Conservation (phyloP, 2,797 vertebrate genomes). For the Sandelia bainsii region DNA sequence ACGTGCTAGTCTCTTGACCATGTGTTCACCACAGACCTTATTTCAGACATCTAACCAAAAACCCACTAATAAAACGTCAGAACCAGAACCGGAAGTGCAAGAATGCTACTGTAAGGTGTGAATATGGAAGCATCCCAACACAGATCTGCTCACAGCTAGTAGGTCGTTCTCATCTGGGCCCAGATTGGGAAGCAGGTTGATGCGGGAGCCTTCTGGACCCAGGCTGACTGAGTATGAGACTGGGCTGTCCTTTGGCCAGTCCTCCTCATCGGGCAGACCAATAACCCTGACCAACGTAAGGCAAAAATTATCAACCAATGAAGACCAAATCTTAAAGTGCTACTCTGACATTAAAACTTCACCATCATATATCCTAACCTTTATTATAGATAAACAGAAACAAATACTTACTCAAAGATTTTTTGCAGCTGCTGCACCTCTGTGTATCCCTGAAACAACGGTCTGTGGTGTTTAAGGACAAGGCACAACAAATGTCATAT, state of each 20-base stretch:
- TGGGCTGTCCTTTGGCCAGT: conserved; percentile 83
- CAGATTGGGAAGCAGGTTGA: conserved; percentile 71
- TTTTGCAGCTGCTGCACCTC: conserved; percentile 85
- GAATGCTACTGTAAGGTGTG: no score
- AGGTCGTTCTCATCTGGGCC: conserved; percentile 76
- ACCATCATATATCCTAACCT: not conserved
- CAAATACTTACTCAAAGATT: conserved; percentile 84
- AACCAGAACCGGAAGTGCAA: no score
- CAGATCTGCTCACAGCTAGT: conserved; percentile 73
- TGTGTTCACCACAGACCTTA: no score
- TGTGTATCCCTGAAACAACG: conserved; percentile 79
- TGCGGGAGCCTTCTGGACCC: conserved; percentile 48
- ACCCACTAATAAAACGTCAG: no score
- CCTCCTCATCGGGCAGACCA: conserved; percentile 80
- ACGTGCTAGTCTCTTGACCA: no score
- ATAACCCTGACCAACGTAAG: conserved; percentile 71
- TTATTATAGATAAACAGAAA: not conserved
- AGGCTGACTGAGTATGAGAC: conserved; percentile 72
- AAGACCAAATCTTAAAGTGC: not conserved
- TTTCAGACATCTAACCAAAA: no score
- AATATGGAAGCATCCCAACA: not conserved
- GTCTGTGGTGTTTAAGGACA: conserved; percentile 64
- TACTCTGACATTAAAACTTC: not conserved
- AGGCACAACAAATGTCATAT: not conserved
- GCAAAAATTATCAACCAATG: not conserved